Base-by-base conservation (phyloP, 2,888 invertebrate species). In the Dynastes tityus region DNA sequence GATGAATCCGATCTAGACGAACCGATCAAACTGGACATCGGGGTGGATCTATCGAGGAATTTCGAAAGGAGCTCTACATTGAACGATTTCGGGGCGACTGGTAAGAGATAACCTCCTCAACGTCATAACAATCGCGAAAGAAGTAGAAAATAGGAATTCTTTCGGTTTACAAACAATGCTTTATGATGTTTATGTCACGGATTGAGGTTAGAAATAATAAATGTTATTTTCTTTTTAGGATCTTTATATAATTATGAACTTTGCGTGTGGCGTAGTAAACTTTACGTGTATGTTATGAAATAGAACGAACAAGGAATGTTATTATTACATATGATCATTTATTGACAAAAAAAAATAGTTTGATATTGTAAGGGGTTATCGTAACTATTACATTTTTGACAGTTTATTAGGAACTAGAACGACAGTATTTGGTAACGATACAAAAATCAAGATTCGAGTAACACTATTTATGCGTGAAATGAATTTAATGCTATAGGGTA, bases 1-100 rank as follows among this genome's bases (percentile, higher is more conserved):
- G 82, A 83, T 77, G 83, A 82, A 63, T 83, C 83, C 4, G 84
- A 84, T 29, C 29, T 51, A 2, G 84, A 84, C 6, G 83, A 82
- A n/a, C 80, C 80, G 13, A 80, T 82, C 2, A 82, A 80, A 78
- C 80, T 84, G 70, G 83, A 84, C 76, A 78, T 80, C 22, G 81
- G 82, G 53, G 78, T 81, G 32, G 81, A 82, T 76, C 76, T 74
- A 67, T 80, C 81, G 67, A 78, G 55, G 64, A 81, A 80, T 73
- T 55, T 63, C 22, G 58, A 80, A 77, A 76, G 65, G 49, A 76
- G 61, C 71, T 51, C 76, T 29, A 53, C 73, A n/a, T 37, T 58
- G 67, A 78, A 80, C 61, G 77, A 80, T 61, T 77, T 77, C 49
- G 79, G 71, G 11, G 55, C 81, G 16, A 76, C 80, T 77, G 80